phyloP scores from a whole-genome alignment of 37 sponge, comb jelly and placozoan species.

The Cliona cf. orientalis region DNA sequence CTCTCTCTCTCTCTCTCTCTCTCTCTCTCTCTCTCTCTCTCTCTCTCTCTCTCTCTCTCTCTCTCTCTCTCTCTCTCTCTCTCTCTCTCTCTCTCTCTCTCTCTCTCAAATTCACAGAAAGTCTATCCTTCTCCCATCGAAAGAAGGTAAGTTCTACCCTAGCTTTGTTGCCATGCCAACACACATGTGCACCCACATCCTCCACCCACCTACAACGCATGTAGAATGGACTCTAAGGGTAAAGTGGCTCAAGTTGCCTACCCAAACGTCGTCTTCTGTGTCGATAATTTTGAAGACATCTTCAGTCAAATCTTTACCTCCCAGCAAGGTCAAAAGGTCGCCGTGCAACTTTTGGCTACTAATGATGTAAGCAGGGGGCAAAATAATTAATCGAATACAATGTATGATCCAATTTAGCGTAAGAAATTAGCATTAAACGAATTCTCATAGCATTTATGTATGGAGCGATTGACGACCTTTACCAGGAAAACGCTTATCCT shows the following conservation, averaged over 20 bases:
- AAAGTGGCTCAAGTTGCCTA: slow-evolving; percentile 21
- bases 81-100: slow-evolving; percentile 16
- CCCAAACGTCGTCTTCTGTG: slow-evolving; percentile 47
- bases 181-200: slow-evolving; percentile 16
- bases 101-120: neutral
- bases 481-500: too few species aligned
- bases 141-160: neutral
- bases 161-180: neutral
- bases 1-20: neutral
- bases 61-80: slow-evolving; percentile 24
- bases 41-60: slow-evolving; percentile 20
- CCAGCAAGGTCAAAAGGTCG: slow-evolving; percentile 45
- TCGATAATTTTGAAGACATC: slow-evolving; percentile 64
- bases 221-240: slow-evolving; percentile 65
- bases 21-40: slow-evolving; percentile 31
- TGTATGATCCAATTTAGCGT: too few species aligned
- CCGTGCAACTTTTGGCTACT: slow-evolving; percentile 44
- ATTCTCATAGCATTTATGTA: too few species aligned
- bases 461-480: too few species aligned
- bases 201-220: neutral
- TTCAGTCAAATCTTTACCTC: slow-evolving; percentile 13
- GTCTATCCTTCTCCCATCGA: slow-evolving; percentile 11
- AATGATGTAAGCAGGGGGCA: slow-evolving; percentile 55
- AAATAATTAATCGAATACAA: too few species aligned
- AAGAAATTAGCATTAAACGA: too few species aligned